Conservation (phyloP, 2,888 invertebrate genomes). For the Boloria selene region DNA sequence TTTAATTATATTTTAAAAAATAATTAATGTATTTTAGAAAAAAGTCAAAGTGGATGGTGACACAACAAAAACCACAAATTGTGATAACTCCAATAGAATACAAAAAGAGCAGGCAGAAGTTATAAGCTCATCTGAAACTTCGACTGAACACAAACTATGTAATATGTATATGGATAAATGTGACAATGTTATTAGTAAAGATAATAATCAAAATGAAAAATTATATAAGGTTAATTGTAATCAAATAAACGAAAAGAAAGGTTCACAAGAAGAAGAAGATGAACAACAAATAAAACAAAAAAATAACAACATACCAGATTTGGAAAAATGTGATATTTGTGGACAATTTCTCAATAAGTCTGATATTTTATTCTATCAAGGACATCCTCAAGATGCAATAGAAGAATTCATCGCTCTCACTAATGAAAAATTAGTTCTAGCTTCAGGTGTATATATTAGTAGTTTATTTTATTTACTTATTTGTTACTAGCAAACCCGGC, state of each 20-base stretch:
- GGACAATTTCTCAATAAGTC: conserved; percentile 76
- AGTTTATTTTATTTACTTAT: conserved; percentile 43
- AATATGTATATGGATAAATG: conserved; percentile 1
- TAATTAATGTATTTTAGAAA: conserved; percentile 52
- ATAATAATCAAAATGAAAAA: conserved; percentile 26
- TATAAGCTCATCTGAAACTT: not conserved
- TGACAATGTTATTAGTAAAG: not conserved
- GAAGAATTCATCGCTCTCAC: conserved; percentile 90
- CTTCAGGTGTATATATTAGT: conserved; percentile 78
- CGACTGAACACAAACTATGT: not conserved
- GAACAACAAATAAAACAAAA: no score
- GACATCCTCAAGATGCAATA: conserved; percentile 89
- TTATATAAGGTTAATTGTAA: conserved; percentile 28
- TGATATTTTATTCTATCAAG: conserved; percentile 84
- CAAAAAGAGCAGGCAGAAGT: not conserved
- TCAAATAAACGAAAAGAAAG: conserved; percentile 19
- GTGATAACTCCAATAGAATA: no score
- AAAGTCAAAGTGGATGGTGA: conserved; percentile 48
- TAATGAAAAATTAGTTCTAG: conserved; percentile 87
- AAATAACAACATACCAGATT: conserved; percentile 43
- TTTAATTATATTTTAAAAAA: not conserved
- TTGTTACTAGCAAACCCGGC: no score
- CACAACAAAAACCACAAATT: not conserved
- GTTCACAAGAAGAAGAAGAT: not conserved
- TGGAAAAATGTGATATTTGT: conserved; percentile 71